Conservation (phyloP, 2,797 vertebrate genomes). For the Clarias platycephalus region DNA sequence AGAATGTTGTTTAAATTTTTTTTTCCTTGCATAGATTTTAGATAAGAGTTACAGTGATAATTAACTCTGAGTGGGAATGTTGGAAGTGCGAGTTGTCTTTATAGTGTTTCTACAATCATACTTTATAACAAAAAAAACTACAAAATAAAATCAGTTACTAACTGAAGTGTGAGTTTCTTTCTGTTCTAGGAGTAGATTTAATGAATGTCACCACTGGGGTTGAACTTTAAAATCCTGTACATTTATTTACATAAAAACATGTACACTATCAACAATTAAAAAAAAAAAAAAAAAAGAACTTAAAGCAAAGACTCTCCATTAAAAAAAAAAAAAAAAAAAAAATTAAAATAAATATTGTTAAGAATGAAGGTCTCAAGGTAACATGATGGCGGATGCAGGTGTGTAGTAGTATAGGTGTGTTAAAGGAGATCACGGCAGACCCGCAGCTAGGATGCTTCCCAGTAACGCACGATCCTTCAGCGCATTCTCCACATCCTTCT, state of each 20-base stretch:
- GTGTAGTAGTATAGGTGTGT: background rate
- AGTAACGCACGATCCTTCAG: slow-evolving; percentile 85
- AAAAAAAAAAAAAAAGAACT: background rate
- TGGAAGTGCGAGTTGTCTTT: slow-evolving; percentile 36
- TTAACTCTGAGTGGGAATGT: slow-evolving; percentile 39
- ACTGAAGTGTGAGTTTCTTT: background rate
- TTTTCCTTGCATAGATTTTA: background rate
- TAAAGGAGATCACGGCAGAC: slow-evolving; percentile 66
- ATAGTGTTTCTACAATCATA: slow-evolving; percentile 50
- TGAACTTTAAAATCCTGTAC: slow-evolving; percentile 9
- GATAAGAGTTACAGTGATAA: background rate
- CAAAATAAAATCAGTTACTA: slow-evolving; percentile 51
- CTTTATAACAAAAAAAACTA: slow-evolving; percentile 61
- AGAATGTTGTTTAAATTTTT: background rate
- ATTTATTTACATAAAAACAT: slow-evolving; percentile 17
- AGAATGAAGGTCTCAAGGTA: background rate
- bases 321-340: background rate
- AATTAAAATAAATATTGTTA: background rate
- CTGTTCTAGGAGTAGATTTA: background rate
- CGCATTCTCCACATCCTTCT: slow-evolving; percentile 83
- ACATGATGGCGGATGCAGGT: background rate
- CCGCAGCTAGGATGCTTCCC: slow-evolving; percentile 84
- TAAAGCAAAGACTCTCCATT: background rate
- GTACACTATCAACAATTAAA: background rate
- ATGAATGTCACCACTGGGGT: background rate